Percentiles rank a stretch among this genome's conserved stretches.
Evolutionary conservation across 64 coral and sea anemone species (phyloP).

Genomic region (Pocillopora verrucosa): DNA sequence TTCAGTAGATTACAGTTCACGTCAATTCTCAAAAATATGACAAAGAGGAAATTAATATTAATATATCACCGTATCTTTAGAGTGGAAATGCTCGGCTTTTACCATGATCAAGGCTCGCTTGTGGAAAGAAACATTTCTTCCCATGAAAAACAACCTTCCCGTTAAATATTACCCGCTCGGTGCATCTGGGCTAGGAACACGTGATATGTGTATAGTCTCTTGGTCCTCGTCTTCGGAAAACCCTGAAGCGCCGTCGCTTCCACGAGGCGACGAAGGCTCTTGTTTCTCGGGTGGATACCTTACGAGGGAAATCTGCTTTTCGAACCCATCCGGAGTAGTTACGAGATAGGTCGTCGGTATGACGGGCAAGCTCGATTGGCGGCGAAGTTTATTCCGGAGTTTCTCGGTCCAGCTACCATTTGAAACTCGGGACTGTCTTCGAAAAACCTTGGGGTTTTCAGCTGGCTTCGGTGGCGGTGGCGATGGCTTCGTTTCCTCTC

Average conservation of each 20-base stretch:
- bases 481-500: neutral
- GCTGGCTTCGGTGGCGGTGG: neutral
- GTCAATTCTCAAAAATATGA: too few species aligned
- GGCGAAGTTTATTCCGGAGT: constrained; percentile 68
- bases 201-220: constrained; percentile 95
- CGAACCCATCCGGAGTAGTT: constrained; percentile 77
- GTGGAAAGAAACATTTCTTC: neutral
- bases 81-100: too few species aligned
- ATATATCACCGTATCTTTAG: too few species aligned
- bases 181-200: constrained; percentile 88
- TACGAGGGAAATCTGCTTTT: constrained; percentile 86
- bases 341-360: constrained; percentile 97
- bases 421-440: constrained; percentile 57
- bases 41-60: too few species aligned
- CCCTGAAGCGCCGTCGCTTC: constrained; percentile 40
- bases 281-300: constrained; percentile 86
- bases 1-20: too few species aligned
- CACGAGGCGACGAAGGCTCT: constrained; percentile 33
- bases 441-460: constrained; percentile 1
- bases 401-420: constrained; percentile 89
- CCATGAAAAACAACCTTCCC: neutral
- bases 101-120: neutral
- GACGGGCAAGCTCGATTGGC: constrained; percentile 90
- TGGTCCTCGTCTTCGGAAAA: constrained; percentile 98
- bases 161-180: constrained; percentile 50